A percentile compares a stretch with the other conserved stretches of the same genome.
Evolutionary conservation across 2,113 vertebrate genomes (phyloP).

Genomic region (Accipiter cooperii): DNA sequence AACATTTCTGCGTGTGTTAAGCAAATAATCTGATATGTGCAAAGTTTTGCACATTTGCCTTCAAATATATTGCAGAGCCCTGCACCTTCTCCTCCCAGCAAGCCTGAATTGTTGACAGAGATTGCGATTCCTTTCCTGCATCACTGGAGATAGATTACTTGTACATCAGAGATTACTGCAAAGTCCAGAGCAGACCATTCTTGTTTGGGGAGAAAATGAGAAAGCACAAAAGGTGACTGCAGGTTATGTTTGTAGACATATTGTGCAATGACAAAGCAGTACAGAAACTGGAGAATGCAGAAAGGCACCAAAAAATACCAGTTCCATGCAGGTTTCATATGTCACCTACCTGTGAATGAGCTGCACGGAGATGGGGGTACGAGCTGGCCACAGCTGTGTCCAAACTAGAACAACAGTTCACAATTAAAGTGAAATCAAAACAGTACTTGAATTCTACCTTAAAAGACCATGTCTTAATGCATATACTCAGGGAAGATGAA

Average conservation of each 20-base stretch:
- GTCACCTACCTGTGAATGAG: conserved; percentile 30
- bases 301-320: conserved; percentile 37
- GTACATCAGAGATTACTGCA: conserved; percentile 26
- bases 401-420: not conserved
- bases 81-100: not conserved
- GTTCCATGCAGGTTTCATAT: not conserved
- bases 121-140: not conserved
- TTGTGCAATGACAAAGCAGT: not conserved
- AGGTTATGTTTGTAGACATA: conserved; percentile 59
- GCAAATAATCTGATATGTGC: not conserved
- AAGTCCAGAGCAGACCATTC: conserved; percentile 45
- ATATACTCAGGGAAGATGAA: not conserved
- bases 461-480: not conserved
- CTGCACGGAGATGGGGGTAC: not conserved
- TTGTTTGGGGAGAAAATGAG: conserved; percentile 41
- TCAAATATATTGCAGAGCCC: not conserved
- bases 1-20: not conserved
- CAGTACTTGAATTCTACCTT: not conserved
- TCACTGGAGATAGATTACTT: not conserved
- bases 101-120: rapidly evolving
- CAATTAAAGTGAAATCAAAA: not conserved
- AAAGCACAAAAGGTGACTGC: conserved; percentile 67
- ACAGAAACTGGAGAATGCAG: conserved; percentile 28
- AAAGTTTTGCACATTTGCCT: not conserved
- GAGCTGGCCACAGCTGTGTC: not conserved